Base-by-base conservation (phyloP, 2,888 invertebrate genomes). In the Nomada ferruginata region DNA sequence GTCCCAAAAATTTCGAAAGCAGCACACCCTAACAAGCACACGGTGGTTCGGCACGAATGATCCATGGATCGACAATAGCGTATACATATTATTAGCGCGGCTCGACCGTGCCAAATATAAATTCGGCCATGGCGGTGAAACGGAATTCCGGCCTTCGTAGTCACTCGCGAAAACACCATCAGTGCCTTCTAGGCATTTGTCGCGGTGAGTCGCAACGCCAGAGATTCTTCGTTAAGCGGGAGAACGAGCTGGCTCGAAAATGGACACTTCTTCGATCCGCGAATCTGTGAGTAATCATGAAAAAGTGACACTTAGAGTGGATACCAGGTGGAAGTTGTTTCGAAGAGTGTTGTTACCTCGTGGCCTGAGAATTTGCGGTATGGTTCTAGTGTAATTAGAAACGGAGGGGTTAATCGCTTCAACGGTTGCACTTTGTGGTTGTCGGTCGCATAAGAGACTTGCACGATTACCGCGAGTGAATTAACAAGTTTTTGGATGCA, bases 101-200 rank as follows among this genome's bases (percentile, higher is more conserved):
- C 47, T 11, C 26, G 59, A 57, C 50, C 71, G 55, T 52, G 72
- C 83, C 83, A 83, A 83, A 83, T 83, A 82, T 79, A 82, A 78
- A 57, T 50, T 60, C 55, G 47, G 61, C 20, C 55, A 57, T 60
- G 66, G 63, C 83, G 79, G 71, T 75, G 79, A 72, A 64, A 66
- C 66, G 69, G 60, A 69, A 78, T 83, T 77, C 82, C 70, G 74
- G 81, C 29, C 42, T 61, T 65, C 70, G 65, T 50, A 74, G 65
- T 75, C 65, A 61, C 75, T 55, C 53, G 82, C 65, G 81, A 75
- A 75, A 82, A 81, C 81, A 66, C 60, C 61, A 20, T 53, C 81
- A 81, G 75, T 82, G 75, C 69, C 70, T 81, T 2, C 44, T 57
- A 20, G 74, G 61, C 82, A 65, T 69, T 75, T 70, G 75, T 61